These are phyloP conservation scores for Dusona sp. DNA, from an alignment of 2,888 invertebrate genomes.

Conservation along the genomic window DNA sequence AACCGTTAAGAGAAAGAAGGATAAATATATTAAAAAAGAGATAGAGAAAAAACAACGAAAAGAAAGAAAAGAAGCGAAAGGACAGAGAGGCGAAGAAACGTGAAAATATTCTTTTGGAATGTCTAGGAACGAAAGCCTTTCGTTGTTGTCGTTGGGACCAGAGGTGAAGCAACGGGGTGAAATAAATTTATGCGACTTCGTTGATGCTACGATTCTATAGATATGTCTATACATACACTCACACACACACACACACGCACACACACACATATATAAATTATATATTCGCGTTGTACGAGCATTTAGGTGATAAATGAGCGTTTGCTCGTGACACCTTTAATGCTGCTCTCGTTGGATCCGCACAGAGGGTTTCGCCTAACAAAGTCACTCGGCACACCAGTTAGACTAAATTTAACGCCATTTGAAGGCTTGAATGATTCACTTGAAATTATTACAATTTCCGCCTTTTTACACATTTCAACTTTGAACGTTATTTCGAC, in stretches of 20 bases:
- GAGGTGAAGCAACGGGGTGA: slow-evolving; percentile 32
- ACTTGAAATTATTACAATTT: slow-evolving; percentile 51
- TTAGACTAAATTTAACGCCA: slow-evolving; percentile 64
- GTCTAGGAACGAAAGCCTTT: slow-evolving; percentile 16
- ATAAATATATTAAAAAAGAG: background rate
- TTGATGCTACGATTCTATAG: slow-evolving; percentile 56
- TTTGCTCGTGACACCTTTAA: slow-evolving; percentile 73
- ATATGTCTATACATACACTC: background rate
- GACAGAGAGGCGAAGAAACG: background rate
- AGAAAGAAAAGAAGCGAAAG: background rate
- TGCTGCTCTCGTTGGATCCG: slow-evolving; percentile 60
- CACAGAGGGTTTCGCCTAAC: slow-evolving; percentile 51
- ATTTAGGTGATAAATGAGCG: slow-evolving; percentile 71
- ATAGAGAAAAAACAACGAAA: background rate
- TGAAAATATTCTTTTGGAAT: slow-evolving; percentile 28
- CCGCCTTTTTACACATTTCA: background rate
- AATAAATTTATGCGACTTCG: slow-evolving; percentile 67
- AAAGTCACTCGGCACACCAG: slow-evolving; percentile 66
- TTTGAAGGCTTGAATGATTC: slow-evolving; percentile 53
- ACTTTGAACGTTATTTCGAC: background rate
- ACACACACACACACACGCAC: slow-evolving; percentile 5
- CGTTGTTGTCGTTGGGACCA: slow-evolving; percentile 36
- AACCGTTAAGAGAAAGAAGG: slow-evolving; percentile 14
- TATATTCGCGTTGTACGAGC: slow-evolving; percentile 65
- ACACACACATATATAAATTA: slow-evolving; percentile 16